phyloP scores from a whole-genome alignment of 2,797 vertebrate genomes.

The Toxotes lorentzi region DNA sequence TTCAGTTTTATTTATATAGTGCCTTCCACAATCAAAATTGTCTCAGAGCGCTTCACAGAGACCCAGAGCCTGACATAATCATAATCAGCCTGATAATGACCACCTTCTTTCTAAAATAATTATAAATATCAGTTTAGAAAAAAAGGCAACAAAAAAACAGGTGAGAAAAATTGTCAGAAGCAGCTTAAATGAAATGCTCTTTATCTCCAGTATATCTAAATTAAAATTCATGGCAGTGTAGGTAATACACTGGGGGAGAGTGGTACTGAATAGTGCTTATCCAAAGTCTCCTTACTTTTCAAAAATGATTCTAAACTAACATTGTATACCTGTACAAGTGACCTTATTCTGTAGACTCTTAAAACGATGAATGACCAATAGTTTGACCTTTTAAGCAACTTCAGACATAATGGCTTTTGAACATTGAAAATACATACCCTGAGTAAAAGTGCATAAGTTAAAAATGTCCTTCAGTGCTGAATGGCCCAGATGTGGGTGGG shows the following conservation, averaged over 20 bases:
- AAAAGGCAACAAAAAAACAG: neutral
- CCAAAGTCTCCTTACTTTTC: slow-evolving; percentile 24
- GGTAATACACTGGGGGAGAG: neutral
- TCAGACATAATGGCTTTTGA: slow-evolving; percentile 46
- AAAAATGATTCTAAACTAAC: slow-evolving; percentile 20
- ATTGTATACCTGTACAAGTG: slow-evolving; percentile 17
- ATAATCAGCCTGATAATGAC: no score
- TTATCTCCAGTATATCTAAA: neutral
- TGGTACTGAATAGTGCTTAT: neutral
- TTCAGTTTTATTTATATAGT: no score
- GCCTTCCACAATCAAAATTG: no score
- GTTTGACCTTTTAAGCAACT: slow-evolving; percentile 45
- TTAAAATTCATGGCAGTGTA: neutral
- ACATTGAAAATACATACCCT: slow-evolving; percentile 11
- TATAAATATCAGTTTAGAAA: neutral
- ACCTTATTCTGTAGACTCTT: slow-evolving; percentile 42
- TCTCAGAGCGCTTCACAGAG: no score
- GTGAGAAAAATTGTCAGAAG: neutral
- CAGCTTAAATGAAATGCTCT: neutral
- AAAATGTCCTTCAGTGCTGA: slow-evolving; percentile 42
- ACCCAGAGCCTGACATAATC: no score
- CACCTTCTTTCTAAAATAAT: neutral
- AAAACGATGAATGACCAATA: slow-evolving; percentile 26
- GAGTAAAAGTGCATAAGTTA: slow-evolving; percentile 4
- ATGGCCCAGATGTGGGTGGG: slow-evolving; percentile 10